A percentile compares a stretch with the other conserved stretches of the same genome.
These are phyloP conservation scores for Potamilus streckersoni DNA, from an alignment of 1,140 invertebrate species.

Conservation along the genomic window DNA sequence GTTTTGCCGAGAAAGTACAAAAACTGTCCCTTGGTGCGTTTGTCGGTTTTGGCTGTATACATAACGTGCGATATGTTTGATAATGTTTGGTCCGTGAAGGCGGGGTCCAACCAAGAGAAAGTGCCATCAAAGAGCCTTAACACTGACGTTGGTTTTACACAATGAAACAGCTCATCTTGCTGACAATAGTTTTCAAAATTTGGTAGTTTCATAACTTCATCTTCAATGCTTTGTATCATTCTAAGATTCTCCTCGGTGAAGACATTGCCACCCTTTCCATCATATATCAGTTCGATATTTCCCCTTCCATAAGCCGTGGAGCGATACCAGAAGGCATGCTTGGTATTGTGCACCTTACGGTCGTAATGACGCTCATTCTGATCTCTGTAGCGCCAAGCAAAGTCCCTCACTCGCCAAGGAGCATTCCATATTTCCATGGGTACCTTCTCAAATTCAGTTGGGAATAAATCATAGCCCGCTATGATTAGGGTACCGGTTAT, in stretches of 20 bases:
- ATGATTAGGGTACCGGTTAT: slow-evolving; percentile 27
- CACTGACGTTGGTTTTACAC: slow-evolving; percentile 27
- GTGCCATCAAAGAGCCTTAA: slow-evolving; percentile 44
- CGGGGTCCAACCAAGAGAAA: slow-evolving; percentile 13
- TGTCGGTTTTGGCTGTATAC: slow-evolving; percentile 26
- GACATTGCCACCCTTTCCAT: slow-evolving; percentile 21
- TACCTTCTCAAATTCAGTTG: slow-evolving; percentile 38
- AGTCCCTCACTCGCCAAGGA: slow-evolving; percentile 30
- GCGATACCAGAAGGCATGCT: slow-evolving; percentile 16
- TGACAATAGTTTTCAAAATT: slow-evolving; percentile 33
- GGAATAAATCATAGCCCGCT: slow-evolving; percentile 41
- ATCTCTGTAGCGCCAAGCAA: slow-evolving; percentile 31
- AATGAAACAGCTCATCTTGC: slow-evolving; percentile 10
- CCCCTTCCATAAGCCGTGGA: slow-evolving; percentile 5
- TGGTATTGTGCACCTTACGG: slow-evolving; percentile 8
- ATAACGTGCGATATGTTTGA: slow-evolving; percentile 32
- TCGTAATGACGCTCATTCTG: slow-evolving; percentile 9
- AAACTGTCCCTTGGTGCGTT: slow-evolving; percentile 16
- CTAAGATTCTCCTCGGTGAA: slow-evolving; percentile 29
- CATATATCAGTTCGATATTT: slow-evolving; percentile 26
- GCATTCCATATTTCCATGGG: slow-evolving; percentile 35
- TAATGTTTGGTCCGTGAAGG: slow-evolving; percentile 39
- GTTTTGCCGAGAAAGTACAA: slow-evolving; percentile 29
- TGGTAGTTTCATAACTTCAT: slow-evolving; percentile 11
- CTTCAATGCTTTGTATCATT: slow-evolving; percentile 34